Conservation (phyloP, 2,888 invertebrate species). For the Caprella mutica region DNA sequence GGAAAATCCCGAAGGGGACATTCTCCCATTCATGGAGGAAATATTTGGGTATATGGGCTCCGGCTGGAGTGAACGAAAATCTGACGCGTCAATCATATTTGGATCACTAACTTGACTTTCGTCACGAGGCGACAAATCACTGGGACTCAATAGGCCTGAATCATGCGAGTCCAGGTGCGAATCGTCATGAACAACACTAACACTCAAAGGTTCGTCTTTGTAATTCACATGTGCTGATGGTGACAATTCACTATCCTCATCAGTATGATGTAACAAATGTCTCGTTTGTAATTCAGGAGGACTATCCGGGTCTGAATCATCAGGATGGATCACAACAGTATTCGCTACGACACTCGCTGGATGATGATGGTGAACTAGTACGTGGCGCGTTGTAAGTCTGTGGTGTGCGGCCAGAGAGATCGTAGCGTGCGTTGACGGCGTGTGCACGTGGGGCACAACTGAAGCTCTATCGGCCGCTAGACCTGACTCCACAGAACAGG, state of each 20-base stretch:
- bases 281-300: conserved; percentile 28
- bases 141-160: conserved; percentile 55
- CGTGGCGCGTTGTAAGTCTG: conserved; percentile 17
- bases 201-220: conserved; percentile 36
- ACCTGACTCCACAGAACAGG: conserved; percentile 21
- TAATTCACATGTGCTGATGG: conserved; percentile 33
- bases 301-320: conserved; percentile 37
- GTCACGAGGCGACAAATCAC: conserved; percentile 51
- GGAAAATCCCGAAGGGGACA: conserved; percentile 76
- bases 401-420: conserved; percentile 21
- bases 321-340: conserved; percentile 37
- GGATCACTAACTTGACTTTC: conserved; percentile 56
- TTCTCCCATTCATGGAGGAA: conserved; percentile 59
- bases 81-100: conserved; percentile 61
- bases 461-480: conserved; percentile 18
- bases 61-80: conserved; percentile 63
- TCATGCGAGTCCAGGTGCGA: conserved; percentile 49
- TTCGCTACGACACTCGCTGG: conserved; percentile 13
- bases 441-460: conserved; percentile 33
- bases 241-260: conserved; percentile 28
- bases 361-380: conserved; percentile 12
- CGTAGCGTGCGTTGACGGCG: conserved; percentile 17
- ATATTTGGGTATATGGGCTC: conserved; percentile 87
- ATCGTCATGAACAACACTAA: conserved; percentile 37
- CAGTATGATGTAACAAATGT: conserved; percentile 28